Percentiles rank a stretch among this genome's conserved stretches.
Conservation (phyloP, 2,888 invertebrate genomes). For the Drosophila gaucha region DNA sequence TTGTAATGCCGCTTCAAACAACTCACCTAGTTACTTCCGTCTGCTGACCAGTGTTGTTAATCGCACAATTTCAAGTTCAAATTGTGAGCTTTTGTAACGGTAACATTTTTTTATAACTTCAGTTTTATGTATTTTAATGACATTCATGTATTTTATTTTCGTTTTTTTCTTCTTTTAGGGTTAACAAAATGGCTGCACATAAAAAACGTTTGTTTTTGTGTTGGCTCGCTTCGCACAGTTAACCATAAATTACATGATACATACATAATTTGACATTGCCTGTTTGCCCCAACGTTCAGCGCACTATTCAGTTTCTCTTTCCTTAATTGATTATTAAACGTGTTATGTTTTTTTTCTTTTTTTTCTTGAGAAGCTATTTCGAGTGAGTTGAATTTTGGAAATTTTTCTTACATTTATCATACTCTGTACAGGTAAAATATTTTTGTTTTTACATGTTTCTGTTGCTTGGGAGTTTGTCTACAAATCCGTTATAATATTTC, state of each 20-base stretch:
- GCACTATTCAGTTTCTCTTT: conserved; percentile 27
- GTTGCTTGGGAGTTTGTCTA: conserved; percentile 30
- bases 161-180: conserved; percentile 34
- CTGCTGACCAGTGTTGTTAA: background rate
- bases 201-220: conserved; percentile 56
- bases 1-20: no score
- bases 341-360: conserved; percentile 10
- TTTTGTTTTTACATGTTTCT: conserved; percentile 56
- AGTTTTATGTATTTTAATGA: conserved; percentile 58
- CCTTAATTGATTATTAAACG: conserved; percentile 33
- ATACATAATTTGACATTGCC: conserved; percentile 74
- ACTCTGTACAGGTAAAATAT: conserved; percentile 70
- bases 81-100: background rate
- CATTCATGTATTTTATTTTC: conserved; percentile 70
- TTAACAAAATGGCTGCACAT: conserved; percentile 75
- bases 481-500: conserved; percentile 37
- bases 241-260: conserved; percentile 66
- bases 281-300: conserved; percentile 35
- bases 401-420: conserved; percentile 40
- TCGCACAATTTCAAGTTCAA: background rate
- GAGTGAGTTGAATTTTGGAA: conserved; percentile 28
- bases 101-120: no score
- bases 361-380: conserved; percentile 49
- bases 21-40: no score
- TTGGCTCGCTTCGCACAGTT: conserved; percentile 33